Evolutionary conservation across 2,113 vertebrate genomes (phyloP).

Genomic region (Setophaga petechia): DNA sequence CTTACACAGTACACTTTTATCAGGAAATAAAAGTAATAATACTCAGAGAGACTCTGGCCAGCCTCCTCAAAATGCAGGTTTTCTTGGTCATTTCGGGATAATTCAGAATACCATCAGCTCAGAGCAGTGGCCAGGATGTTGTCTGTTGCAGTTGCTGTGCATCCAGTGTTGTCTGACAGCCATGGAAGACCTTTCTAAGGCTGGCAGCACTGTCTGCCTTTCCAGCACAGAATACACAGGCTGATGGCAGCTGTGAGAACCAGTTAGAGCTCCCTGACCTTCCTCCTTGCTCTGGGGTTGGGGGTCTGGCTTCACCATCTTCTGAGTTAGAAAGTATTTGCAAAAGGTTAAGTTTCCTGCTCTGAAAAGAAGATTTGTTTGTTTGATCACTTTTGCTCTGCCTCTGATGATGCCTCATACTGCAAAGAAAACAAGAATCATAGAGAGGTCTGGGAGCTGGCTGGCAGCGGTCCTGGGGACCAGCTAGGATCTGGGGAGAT

Average conservation of each 20-base stretch:
- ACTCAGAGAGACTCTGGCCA: neutral
- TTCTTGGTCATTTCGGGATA: neutral
- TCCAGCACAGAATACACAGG: neutral
- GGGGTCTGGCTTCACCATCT: neutral
- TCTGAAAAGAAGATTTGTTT: neutral
- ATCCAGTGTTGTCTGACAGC: neutral
- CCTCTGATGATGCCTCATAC: neutral
- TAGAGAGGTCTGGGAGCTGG: neutral
- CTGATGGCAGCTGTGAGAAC: neutral
- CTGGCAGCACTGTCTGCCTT: neutral
- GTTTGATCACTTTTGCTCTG: neutral
- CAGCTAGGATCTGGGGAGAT: neutral
- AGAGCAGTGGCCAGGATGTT: neutral
- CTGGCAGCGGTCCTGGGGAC: neutral
- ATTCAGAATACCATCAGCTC: neutral
- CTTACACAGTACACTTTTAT: neutral
- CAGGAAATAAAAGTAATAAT: neutral
- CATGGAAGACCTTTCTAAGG: neutral
- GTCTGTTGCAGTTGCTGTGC: neutral
- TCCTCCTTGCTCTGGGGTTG: neutral
- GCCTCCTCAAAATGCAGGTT: neutral
- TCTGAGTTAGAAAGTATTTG: neutral
- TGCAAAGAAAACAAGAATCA: neutral
- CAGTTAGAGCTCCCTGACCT: neutral
- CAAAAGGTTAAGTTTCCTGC: neutral